These are phyloP conservation scores for Xiphorhynchus erythropygius DNA, from an alignment of 2,797 vertebrate genomes.

Conservation along the genomic window DNA sequence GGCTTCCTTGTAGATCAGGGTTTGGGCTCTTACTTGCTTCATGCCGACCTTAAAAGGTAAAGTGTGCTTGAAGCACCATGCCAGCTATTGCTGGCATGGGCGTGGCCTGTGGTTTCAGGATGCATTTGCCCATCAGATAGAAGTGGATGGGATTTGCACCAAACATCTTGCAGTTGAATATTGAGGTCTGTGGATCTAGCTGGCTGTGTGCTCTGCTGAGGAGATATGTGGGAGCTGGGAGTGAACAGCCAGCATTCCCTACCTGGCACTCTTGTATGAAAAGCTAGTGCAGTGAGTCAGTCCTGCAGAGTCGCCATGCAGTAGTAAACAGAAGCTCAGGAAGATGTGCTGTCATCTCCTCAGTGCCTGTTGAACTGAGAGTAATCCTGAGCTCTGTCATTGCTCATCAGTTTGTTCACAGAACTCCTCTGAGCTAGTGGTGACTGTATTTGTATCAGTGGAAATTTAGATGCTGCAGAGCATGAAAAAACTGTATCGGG, in stretches of 20 bases:
- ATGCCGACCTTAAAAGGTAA: background rate
- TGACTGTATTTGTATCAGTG: background rate
- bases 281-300: background rate
- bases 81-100: background rate
- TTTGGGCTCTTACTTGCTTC: background rate
- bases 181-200: background rate
- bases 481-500: background rate
- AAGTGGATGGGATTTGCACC: background rate
- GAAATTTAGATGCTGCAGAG: background rate
- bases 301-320: fast-evolving
- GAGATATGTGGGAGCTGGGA: background rate
- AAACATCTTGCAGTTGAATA: background rate
- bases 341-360: background rate
- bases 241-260: background rate
- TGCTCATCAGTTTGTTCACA: background rate
- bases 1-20: background rate
- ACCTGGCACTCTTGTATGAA: background rate
- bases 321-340: background rate
- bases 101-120: background rate
- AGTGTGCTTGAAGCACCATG: background rate
- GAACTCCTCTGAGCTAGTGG: background rate
- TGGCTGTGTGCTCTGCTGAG: background rate
- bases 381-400: background rate
- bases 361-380: background rate
- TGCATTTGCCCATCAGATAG: background rate